Conservation (phyloP, 2,113 vertebrate genomes). For the Coptodon rendalli region DNA sequence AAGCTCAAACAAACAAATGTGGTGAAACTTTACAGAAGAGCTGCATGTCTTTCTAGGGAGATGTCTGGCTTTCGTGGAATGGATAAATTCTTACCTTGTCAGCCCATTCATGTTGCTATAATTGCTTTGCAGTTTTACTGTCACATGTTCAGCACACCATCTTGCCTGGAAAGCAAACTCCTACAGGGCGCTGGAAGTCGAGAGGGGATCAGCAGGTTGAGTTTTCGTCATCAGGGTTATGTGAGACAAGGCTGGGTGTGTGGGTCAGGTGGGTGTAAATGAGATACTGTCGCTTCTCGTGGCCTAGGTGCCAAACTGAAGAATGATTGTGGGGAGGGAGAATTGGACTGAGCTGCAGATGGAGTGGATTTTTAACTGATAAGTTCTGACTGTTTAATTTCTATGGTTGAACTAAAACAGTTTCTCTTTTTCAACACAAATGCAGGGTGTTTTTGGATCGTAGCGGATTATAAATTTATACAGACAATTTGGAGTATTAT, state of each 20-base stretch:
- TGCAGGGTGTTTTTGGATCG: background rate
- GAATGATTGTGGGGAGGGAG: background rate
- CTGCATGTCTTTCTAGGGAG: background rate
- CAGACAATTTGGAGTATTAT: background rate
- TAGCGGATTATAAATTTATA: background rate
- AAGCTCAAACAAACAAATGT: background rate
- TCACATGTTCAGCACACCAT: slow-evolving; percentile 19
- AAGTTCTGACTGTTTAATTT: background rate
- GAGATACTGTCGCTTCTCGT: background rate
- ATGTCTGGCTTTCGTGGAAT: background rate
- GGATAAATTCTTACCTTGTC: background rate
- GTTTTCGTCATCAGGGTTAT: slow-evolving; percentile 28
- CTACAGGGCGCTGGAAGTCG: background rate
- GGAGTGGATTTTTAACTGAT: background rate
- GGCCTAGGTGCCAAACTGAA: background rate
- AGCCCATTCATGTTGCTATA: background rate
- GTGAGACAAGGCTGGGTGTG: background rate
- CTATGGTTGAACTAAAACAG: background rate
- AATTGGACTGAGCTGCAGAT: background rate
- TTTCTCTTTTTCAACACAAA: background rate
- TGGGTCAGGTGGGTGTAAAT: background rate
- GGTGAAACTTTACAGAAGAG: background rate
- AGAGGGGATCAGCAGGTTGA: slow-evolving; percentile 7
- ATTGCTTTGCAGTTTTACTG: background rate
- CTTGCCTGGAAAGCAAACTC: slow-evolving; percentile 40